phyloP scores from a whole-genome alignment of 2,113 vertebrate genomes.

The Ceuthmochares aereus region DNA sequence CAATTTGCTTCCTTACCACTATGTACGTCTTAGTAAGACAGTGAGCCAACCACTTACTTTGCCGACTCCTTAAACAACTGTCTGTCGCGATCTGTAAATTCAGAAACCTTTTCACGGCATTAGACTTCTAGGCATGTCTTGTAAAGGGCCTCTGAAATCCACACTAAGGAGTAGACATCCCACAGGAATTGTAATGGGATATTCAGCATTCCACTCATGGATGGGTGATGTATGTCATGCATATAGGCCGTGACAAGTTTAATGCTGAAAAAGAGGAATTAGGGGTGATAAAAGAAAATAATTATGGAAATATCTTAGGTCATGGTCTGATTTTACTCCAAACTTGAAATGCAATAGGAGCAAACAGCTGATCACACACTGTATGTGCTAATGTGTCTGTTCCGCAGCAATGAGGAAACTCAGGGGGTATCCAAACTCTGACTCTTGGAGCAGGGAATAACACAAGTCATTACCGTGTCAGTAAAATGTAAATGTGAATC shows the following conservation, averaged over 20 bases:
- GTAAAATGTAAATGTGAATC: not conserved
- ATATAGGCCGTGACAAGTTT: not conserved
- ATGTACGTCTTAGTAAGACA: not conserved
- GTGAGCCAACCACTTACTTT: not conserved
- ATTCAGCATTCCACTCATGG: not conserved
- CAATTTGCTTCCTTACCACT: not conserved
- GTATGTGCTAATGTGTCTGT: not conserved
- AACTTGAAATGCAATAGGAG: constrained; percentile 45
- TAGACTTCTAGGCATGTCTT: constrained; percentile 14
- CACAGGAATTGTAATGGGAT: not conserved
- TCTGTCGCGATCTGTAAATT: constrained; percentile 9
- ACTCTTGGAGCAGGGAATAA: not conserved
- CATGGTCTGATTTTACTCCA: constrained; percentile 50
- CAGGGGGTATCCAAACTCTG: not conserved
- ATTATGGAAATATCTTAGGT: constrained; percentile 49
- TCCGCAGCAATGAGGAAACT: not conserved
- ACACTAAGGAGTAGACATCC: not conserved
- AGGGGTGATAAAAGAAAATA: constrained; percentile 12
- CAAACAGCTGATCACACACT: constrained; percentile 8
- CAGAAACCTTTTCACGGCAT: not conserved
- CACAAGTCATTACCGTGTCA: fast-evolving
- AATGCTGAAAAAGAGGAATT: not conserved
- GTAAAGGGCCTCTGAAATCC: not conserved
- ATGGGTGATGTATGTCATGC: not conserved
- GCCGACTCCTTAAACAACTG: not conserved